Conservation (phyloP, 2,113 vertebrate genomes). For the Nothobranchius kuhntae region DNA sequence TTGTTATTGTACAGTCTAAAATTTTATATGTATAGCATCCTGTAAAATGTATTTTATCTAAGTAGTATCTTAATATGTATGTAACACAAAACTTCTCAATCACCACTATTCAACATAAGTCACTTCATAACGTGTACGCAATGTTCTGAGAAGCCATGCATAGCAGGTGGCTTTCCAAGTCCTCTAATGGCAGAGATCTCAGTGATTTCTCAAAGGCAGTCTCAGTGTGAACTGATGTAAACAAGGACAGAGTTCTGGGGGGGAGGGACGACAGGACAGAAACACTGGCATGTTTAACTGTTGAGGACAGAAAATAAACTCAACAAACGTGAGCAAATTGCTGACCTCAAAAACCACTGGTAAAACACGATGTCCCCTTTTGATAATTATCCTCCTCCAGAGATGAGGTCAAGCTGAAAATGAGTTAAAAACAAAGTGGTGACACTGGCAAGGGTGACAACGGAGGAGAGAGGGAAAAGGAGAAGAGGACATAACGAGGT, state of each 20-base stretch:
- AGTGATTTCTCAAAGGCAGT: constrained; percentile 52
- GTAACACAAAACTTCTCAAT: too few relatives aligned
- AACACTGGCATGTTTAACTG: constrained; percentile 50
- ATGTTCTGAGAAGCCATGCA: constrained; percentile 59
- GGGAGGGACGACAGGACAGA: neutral
- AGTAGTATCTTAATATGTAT: too few relatives aligned
- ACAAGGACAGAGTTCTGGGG: constrained; percentile 19
- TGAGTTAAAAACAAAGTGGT: constrained; percentile 71
- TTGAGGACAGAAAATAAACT: constrained; percentile 26
- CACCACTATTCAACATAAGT: too few relatives aligned
- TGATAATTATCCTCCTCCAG: constrained; percentile 73
- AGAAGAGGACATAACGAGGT: constrained; percentile 57
- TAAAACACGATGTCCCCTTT: constrained; percentile 74
- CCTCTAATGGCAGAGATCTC: constrained; percentile 53
- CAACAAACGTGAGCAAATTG: constrained; percentile 58
- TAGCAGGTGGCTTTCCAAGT: constrained; percentile 52
- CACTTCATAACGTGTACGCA: constrained; percentile 52
- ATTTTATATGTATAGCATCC: too few relatives aligned
- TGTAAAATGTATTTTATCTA: too few relatives aligned
- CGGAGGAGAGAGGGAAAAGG: constrained; percentile 50
- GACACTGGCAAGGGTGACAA: constrained; percentile 57
- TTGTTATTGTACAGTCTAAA: too few relatives aligned
- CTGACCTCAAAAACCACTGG: constrained; percentile 63
- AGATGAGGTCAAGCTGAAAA: constrained; percentile 74
- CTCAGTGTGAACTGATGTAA: constrained; percentile 51